Conservation (phyloP, 2,888 invertebrate genomes). For the Nephrotoma flavescens region DNA sequence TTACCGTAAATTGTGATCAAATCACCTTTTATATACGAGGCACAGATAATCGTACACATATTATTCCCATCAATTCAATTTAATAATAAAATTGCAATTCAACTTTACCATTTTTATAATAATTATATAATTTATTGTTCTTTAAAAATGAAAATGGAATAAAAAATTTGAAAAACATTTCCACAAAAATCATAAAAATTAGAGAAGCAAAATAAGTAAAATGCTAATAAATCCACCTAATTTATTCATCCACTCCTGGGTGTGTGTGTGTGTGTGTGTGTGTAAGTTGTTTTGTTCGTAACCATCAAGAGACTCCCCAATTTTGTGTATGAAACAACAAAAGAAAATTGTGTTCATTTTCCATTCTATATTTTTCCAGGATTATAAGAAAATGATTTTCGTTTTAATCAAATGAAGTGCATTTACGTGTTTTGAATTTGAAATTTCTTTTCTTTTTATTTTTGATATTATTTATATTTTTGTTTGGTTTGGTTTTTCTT, state of each 20-base stretch:
- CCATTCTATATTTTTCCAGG: neutral
- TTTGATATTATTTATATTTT: neutral
- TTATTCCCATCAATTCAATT: neutral
- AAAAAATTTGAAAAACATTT: neutral
- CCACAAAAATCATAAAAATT: neutral
- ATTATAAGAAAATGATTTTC: neutral
- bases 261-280: neutral
- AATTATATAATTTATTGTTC: neutral
- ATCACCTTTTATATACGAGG: neutral
- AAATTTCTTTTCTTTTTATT: neutral
- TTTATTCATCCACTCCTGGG: neutral
- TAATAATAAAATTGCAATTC: neutral
- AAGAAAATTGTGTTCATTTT: neutral
- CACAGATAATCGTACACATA: neutral
- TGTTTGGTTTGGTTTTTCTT: neutral
- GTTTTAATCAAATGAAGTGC: constrained; percentile 3
- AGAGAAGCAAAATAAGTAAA: neutral
- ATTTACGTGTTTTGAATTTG: neutral
- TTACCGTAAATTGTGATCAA: neutral
- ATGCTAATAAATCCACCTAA: neutral
- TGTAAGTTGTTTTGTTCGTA: neutral
- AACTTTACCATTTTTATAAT: neutral
- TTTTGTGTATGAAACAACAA: neutral
- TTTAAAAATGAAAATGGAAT: neutral
- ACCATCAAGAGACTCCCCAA: neutral